Percentiles rank a stretch among this genome's conserved stretches.
Conservation (phyloP, 1,140 invertebrate species). For the Dinothrombium tinctorium region DNA sequence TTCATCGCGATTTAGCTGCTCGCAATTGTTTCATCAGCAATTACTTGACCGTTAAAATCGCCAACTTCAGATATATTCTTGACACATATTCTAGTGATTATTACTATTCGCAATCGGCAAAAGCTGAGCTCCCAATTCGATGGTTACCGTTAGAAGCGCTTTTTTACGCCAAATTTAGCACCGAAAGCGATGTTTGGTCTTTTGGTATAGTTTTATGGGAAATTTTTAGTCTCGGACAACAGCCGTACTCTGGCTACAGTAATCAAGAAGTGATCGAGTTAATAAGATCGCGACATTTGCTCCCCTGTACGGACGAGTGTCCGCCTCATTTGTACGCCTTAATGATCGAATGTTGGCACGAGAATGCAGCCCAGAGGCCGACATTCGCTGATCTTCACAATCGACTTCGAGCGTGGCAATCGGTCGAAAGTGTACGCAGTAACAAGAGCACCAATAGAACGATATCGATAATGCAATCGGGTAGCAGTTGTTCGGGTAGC, state of each 20-base stretch:
- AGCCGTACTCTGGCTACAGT: constrained; percentile 76
- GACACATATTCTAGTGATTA: constrained; percentile 67
- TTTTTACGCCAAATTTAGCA: constrained; percentile 80
- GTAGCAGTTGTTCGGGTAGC: no score
- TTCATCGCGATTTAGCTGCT: constrained; percentile 55
- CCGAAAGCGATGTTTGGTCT: constrained; percentile 92
- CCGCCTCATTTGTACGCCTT: constrained; percentile 50
- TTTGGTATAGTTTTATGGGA: constrained; percentile 95
- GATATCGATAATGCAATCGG: no score
- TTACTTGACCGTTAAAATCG: background rate
- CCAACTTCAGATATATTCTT: constrained; percentile 29
- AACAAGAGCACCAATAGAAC: background rate
- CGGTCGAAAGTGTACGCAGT: background rate
- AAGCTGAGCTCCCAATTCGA: constrained; percentile 20
- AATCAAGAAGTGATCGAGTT: constrained; percentile 94
- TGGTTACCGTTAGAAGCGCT: constrained; percentile 94
- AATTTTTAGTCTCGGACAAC: constrained; percentile 82
- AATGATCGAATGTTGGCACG: constrained; percentile 72
- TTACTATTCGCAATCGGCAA: constrained; percentile 18
- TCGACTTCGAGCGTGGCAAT: constrained; percentile 38
- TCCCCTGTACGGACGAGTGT: constrained; percentile 80
- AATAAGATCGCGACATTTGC: constrained; percentile 55
- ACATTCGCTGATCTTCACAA: constrained; percentile 53
- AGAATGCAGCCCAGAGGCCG: constrained; percentile 43
- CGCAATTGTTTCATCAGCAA: constrained; percentile 54